A percentile compares a stretch with the other conserved stretches of the same genome.
Conservation (phyloP, 2,113 vertebrate genomes). For the Plotosus lineatus region DNA sequence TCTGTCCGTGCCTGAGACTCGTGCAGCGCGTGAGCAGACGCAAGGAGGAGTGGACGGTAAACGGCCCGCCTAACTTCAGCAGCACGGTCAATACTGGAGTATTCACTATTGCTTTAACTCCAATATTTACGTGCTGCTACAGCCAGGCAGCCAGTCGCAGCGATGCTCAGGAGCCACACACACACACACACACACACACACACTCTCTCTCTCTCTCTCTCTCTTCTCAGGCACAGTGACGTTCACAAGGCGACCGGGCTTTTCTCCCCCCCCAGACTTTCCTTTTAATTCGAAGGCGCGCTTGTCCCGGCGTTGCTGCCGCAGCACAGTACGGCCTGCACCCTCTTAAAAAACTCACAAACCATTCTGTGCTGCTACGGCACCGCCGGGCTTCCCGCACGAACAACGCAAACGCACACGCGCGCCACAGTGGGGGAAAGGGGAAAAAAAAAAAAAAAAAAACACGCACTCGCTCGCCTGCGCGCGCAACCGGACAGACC, state of each 20-base stretch:
- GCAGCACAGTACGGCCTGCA: conserved; percentile 92
- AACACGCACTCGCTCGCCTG: not conserved
- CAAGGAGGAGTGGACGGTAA: conserved; percentile 42
- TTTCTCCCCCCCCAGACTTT: conserved; percentile 14
- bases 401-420: conserved; percentile 18
- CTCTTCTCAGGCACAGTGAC: not conserved
- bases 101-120: conserved; percentile 83
- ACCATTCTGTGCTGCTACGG: conserved; percentile 96
- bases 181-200: not conserved
- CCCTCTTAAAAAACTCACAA: conserved; percentile 85
- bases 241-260: conserved; percentile 16
- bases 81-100: conserved; percentile 94
- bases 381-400: conserved; percentile 73
- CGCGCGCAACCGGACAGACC: conserved; percentile 3
- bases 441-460: conserved; percentile 8
- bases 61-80: conserved; percentile 84
- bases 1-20: conserved; percentile 1
- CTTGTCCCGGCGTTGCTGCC: conserved; percentile 84
- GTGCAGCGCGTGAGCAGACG: not conserved
- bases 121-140: conserved; percentile 97
- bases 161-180: conserved; percentile 32
- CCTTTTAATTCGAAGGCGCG: conserved; percentile 34
- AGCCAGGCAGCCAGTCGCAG: conserved; percentile 77
- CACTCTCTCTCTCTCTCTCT: not conserved
- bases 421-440: conserved; percentile 53